phyloP scores from a whole-genome alignment of 2,888 invertebrate genomes.

The Pyrochroa serraticornis region DNA sequence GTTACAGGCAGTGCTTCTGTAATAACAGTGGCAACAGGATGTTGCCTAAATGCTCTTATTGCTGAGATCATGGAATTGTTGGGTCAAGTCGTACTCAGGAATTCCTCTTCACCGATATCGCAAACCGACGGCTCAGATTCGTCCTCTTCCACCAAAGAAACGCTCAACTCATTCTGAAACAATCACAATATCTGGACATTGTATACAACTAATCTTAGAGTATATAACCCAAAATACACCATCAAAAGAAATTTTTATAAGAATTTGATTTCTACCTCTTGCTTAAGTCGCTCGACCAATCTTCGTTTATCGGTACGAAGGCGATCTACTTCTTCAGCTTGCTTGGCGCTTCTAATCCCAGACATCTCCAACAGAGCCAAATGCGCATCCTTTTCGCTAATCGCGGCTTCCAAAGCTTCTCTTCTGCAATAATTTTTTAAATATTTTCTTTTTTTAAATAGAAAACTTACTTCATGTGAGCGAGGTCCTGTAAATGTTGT shows the following conservation, averaged over 20 bases:
- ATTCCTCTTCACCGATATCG: constrained; percentile 39
- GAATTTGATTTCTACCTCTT: constrained; percentile 63
- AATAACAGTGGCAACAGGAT: constrained; percentile 19
- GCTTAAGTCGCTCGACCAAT: constrained; percentile 73
- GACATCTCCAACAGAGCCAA: constrained; percentile 81
- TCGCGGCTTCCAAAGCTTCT: constrained; percentile 81
- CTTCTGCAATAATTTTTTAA: constrained; percentile 63
- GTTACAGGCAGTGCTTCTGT: constrained; percentile 47
- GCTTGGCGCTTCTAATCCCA: constrained; percentile 68
- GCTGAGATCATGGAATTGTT: constrained; percentile 45
- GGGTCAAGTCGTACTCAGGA: constrained; percentile 17
- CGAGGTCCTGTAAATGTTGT: constrained; percentile 74
- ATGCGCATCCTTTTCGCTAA: constrained; percentile 88
- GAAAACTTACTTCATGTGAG: constrained; percentile 74
- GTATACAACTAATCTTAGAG: background rate
- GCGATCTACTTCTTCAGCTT: constrained; percentile 70
- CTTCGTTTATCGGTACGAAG: constrained; percentile 73
- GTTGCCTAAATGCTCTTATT: constrained; percentile 36
- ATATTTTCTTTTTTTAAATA: background rate
- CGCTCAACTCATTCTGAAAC: constrained; percentile 54
- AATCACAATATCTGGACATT: background rate
- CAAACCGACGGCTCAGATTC: constrained; percentile 32
- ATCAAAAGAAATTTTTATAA: background rate
- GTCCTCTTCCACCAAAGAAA: constrained; percentile 45
- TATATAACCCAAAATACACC: too few species aligned